These are phyloP conservation scores for Erynnis tages DNA, from an alignment of 2,888 invertebrate species.

Conservation along the genomic window DNA sequence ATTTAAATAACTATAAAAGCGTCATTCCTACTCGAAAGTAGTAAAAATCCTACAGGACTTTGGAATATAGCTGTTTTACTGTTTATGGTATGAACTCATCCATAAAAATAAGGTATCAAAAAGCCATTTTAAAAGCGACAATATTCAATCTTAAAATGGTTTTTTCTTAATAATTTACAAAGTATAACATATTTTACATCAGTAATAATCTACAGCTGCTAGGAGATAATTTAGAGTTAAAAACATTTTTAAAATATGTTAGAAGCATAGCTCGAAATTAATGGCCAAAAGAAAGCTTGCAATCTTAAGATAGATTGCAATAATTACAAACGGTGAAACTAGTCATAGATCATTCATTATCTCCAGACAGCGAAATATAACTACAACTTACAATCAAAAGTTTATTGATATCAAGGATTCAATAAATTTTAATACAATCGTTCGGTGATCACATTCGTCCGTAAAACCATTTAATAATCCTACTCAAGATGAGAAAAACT, in stretches of 20 bases:
- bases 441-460: conserved; percentile 74
- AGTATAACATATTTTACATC: neutral
- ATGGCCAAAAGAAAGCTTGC: no score
- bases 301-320: no score
- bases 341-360: neutral
- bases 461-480: conserved; percentile 37
- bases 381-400: neutral
- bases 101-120: no score
- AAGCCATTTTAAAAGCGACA: conserved; percentile 14
- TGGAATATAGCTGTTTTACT: conserved; percentile 57
- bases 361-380: neutral
- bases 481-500: conserved; percentile 21
- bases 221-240: neutral
- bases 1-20: conserved; percentile 6
- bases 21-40: conserved; percentile 27
- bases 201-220: conserved; percentile 1
- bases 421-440: conserved; percentile 37
- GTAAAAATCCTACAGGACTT: conserved; percentile 48
- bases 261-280: no score
- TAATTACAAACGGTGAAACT: no score
- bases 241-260: no score
- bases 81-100: conserved; percentile 7
- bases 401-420: conserved; percentile 22
- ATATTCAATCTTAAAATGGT: conserved; percentile 8
- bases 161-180: neutral